Percentiles rank a stretch among this genome's conserved stretches.
Conservation (phyloP, 2,113 vertebrate genomes). For the Neogobius melanostomus region DNA sequence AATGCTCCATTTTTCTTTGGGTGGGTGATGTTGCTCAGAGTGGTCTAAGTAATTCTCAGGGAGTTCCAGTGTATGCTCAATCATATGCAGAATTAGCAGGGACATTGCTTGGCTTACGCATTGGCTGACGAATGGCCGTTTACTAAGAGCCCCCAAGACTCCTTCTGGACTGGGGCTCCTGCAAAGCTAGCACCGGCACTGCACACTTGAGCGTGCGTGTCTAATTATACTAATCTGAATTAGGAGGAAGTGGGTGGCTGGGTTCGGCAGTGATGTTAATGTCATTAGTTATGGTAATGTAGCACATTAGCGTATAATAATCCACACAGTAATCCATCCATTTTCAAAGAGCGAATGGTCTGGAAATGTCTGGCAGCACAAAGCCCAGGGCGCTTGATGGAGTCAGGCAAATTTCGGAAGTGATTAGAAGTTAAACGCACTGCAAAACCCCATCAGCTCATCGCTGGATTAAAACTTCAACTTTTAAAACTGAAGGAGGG, state of each 20-base stretch:
- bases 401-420: constrained; percentile 27
- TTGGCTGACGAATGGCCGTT: no score
- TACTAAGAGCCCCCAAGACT: no score
- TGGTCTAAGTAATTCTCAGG: no score
- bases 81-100: no score
- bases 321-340: constrained; percentile 29
- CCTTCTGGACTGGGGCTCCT: no score
- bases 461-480: constrained; percentile 30
- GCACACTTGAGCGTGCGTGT: constrained; percentile 2
- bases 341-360: constrained; percentile 9
- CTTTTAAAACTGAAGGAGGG: constrained; percentile 8
- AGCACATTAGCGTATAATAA: constrained; percentile 33
- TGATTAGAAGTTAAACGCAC: constrained; percentile 31
- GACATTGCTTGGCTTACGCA: no score
- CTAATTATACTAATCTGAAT: constrained; percentile 26
- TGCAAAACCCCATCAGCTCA: constrained; percentile 26
- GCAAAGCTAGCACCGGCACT: neutral
- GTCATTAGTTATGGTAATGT: constrained; percentile 23
- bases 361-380: constrained; percentile 14
- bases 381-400: neutral
- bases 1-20: no score
- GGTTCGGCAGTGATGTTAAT: constrained; percentile 19
- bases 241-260: constrained; percentile 25
- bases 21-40: no score
- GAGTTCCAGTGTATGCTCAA: no score